These are phyloP conservation scores for Lithobates sylvaticus DNA, from an alignment of 2,797 vertebrate genomes.

Conservation along the genomic window DNA sequence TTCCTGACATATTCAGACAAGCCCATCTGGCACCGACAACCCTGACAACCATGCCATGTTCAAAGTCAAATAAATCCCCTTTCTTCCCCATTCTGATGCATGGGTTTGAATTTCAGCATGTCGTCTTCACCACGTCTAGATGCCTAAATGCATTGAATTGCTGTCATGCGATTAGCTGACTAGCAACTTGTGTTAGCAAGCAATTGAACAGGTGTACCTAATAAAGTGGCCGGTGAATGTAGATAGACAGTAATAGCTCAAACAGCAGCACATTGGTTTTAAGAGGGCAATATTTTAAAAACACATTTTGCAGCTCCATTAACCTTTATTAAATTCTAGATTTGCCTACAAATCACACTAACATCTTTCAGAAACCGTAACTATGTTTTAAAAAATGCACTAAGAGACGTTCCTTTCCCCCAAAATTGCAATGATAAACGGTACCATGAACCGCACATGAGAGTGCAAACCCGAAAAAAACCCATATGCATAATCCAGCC, in stretches of 20 bases:
- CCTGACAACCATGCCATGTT: too few relatives aligned
- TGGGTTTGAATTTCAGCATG: too few relatives aligned
- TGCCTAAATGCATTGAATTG: too few relatives aligned
- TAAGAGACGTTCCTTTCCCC: constrained; percentile 2
- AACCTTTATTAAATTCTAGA: constrained; percentile 11
- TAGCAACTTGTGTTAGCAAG: too few relatives aligned
- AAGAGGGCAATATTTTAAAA: neutral
- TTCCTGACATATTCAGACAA: too few relatives aligned
- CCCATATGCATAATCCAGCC: constrained; percentile 72
- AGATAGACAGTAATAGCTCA: neutral
- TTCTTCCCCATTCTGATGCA: too few relatives aligned
- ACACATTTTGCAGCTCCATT: constrained; percentile 10
- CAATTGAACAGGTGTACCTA: too few relatives aligned
- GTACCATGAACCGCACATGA: constrained; percentile 73
- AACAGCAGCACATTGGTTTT: neutral
- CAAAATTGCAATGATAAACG: neutral
- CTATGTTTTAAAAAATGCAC: constrained; percentile 11
- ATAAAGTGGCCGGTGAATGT: too few relatives aligned
- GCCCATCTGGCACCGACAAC: too few relatives aligned
- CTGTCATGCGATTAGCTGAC: too few relatives aligned
- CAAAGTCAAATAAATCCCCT: too few relatives aligned
- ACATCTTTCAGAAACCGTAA: constrained; percentile 37
- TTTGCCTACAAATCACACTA: constrained; percentile 16
- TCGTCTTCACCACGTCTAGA: too few relatives aligned
- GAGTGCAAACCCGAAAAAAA: constrained; percentile 56